Evolutionary conservation across 1,140 invertebrate species (phyloP), one percentile per base, ranked within the genome.

Genomic region (Heliothis virescens): DNA sequence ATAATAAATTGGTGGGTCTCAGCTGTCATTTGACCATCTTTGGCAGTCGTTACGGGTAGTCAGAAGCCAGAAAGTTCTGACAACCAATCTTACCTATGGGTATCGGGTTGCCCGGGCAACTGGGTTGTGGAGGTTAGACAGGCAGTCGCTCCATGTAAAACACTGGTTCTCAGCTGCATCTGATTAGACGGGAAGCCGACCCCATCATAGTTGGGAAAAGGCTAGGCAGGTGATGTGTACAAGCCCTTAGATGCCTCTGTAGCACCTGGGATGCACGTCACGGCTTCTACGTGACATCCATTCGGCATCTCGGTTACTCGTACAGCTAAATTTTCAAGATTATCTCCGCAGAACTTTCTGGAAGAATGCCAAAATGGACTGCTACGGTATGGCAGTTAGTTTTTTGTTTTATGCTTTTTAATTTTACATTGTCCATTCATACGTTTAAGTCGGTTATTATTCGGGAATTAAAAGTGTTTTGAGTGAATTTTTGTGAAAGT

Each of bases 281-380:
- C 57, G 72, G 12, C 21, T 11, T 13, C 57, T 50, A 75, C 72
- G 72, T 75, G 72, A 75, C 57, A 26, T 62, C 16, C 72, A 75
- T 75, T 62, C 72, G 18, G 41, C 63, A 67, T 9, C 47, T 62
- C 57, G 71, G 48, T 57, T 62, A 75, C 57, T 13, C 41, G 34
- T 62, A 50, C 41, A 21, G 69, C 69, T 72, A 41, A 72, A 72
- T 72, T 57, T 72, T 57, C 69, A 72, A 72, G 69, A 72, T 72
- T 72, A 72, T 72, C 52, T 72, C n/a, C 57, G 15, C 26, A 72
- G 29, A 18, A 57, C 26, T 72, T 72, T 72, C 41, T 72, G 69
- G 69, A 55, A n/a, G 15, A n/a, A 15, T 55, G 69, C 69, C 69
- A 72, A 50, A 53, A 29, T 26, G 18, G 12, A 52, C 47, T 26